Evolutionary conservation across 1,140 invertebrate genomes (phyloP).

Genomic region (Drosophila rhopaloa): DNA sequence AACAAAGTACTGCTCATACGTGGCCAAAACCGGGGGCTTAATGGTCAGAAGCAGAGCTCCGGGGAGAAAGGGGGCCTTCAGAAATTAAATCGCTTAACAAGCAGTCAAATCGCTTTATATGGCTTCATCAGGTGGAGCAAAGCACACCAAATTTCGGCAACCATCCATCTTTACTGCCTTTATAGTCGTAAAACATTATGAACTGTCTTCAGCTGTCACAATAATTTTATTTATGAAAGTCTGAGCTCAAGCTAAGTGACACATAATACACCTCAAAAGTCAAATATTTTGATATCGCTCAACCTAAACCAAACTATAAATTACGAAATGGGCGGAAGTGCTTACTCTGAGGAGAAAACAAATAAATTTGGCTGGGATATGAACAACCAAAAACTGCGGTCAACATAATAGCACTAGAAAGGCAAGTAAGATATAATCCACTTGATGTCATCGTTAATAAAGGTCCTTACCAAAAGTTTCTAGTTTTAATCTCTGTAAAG

Average conservation of each 20-base stretch:
- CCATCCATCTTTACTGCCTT: slow-evolving; percentile 19
- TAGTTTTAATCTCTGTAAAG: no score
- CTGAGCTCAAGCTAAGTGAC: background rate
- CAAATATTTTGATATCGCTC: slow-evolving; percentile 1
- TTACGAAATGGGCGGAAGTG: background rate
- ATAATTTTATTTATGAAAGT: slow-evolving; percentile 2
- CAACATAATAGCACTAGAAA: background rate
- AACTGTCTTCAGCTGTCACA: slow-evolving; percentile 21
- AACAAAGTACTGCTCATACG: slow-evolving; percentile 41
- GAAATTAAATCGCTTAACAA: slow-evolving; percentile 44
- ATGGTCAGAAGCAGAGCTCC: slow-evolving; percentile 26
- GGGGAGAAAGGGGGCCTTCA: slow-evolving; percentile 5
- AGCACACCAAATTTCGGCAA: slow-evolving; percentile 3
- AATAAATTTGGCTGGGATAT: slow-evolving; percentile 1
- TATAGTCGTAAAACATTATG: slow-evolving; percentile 27
- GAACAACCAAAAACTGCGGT: background rate
- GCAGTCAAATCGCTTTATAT: slow-evolving; percentile 43
- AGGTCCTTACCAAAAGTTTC: no score
- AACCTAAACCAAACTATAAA: background rate
- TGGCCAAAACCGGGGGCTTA: slow-evolving; percentile 14
- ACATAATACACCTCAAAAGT: background rate
- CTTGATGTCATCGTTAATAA: no score
- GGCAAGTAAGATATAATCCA: no score
- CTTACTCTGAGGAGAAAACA: background rate
- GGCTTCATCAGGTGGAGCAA: slow-evolving; percentile 4